These are phyloP conservation scores for Calyptomena viridis DNA, from an alignment of 2,113 vertebrate genomes.

Conservation along the genomic window DNA sequence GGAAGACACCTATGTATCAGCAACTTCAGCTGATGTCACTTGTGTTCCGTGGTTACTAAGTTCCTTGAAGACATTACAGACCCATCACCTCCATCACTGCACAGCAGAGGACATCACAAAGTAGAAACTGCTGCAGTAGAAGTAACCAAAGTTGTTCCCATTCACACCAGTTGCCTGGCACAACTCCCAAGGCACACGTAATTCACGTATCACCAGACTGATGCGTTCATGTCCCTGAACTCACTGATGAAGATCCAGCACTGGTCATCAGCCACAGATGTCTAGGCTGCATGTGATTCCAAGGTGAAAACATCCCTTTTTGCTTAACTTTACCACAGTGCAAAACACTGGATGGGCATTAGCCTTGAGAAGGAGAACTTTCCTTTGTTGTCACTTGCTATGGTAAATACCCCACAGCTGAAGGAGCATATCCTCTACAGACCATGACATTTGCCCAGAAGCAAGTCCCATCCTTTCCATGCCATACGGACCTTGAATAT, in stretches of 20 bases:
- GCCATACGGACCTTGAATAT: background rate
- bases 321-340: background rate
- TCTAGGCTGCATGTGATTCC: background rate
- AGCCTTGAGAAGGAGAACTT: background rate
- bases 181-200: background rate
- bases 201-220: background rate
- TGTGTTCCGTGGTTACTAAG: too few relatives aligned
- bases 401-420: background rate
- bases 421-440: background rate
- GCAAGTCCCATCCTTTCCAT: background rate
- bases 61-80: background rate
- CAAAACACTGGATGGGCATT: rapidly evolving
- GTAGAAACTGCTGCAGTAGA: background rate
- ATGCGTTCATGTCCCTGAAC: rapidly evolving
- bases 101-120: background rate
- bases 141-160: background rate
- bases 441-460: background rate
- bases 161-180: background rate
- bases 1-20: background rate
- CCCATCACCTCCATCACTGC: background rate
- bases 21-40: background rate
- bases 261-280: background rate
- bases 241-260: background rate
- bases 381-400: background rate
- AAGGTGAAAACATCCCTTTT: background rate